These are phyloP conservation scores for Trematocara stigmaticum DNA, from an alignment of 2,113 vertebrate genomes.

Conservation along the genomic window DNA sequence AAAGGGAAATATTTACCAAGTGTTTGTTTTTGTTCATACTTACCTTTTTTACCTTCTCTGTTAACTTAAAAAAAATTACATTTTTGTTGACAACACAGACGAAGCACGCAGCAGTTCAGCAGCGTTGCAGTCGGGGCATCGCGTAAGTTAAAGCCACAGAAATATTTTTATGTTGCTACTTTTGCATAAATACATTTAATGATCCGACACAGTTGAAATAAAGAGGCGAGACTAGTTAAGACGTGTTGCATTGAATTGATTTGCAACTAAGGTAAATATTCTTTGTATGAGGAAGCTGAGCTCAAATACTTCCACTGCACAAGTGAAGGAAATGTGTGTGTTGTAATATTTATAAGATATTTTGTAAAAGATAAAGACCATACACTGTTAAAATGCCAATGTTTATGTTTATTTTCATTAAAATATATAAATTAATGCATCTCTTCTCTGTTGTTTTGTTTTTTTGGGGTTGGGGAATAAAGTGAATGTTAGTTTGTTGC, in stretches of 20 bases:
- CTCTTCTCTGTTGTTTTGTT: background rate
- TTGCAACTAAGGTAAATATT: background rate
- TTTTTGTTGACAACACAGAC: background rate
- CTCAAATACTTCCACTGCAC: accelerated
- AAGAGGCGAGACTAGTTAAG: background rate
- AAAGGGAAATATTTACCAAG: conserved; percentile 11
- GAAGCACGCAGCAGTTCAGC: background rate
- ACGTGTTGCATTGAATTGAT: background rate
- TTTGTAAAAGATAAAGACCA: conserved; percentile 20
- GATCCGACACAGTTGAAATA: background rate
- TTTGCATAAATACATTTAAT: background rate
- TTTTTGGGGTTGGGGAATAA: background rate
- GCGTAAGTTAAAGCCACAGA: background rate
- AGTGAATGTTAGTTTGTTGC: background rate
- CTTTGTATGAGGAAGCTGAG: background rate
- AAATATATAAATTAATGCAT: background rate
- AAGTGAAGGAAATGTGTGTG: background rate
- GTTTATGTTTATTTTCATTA: conserved; percentile 45
- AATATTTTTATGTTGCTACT: background rate
- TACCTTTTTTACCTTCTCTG: background rate
- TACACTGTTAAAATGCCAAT: conserved; percentile 14
- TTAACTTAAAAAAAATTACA: background rate
- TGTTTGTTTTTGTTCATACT: background rate
- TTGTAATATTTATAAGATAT: background rate
- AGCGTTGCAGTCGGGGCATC: background rate